A percentile compares a stretch with the other conserved stretches of the same genome.
Conservation (phyloP, 2,113 vertebrate genomes). For the Rhynchomys soricoides region DNA sequence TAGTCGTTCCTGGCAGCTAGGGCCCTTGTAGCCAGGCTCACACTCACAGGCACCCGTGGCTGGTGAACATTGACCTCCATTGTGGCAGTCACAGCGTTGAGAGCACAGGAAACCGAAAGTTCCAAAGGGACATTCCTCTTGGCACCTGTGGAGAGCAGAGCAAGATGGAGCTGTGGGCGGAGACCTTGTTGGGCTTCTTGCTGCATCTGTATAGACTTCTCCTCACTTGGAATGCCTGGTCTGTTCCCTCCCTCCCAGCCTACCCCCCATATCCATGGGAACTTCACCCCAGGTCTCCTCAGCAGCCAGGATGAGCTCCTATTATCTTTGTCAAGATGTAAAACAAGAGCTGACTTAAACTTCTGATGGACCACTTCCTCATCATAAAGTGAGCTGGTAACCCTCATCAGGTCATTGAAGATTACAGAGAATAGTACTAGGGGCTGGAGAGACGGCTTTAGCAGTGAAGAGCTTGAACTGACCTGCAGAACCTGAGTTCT, state of each 20-base stretch:
- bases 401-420: not conserved
- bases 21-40: slow-evolving; percentile 95
- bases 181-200: not conserved
- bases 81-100: slow-evolving; percentile 95
- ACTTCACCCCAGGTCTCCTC: not conserved
- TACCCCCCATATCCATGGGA: not conserved
- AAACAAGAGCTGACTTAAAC: not conserved
- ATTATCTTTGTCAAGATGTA: not conserved
- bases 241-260: not conserved
- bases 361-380: not conserved
- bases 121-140: slow-evolving; percentile 96
- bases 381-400: not conserved
- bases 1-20: slow-evolving; percentile 95
- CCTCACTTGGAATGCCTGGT: not conserved
- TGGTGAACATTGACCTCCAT: slow-evolving; percentile 96
- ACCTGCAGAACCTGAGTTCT: not conserved
- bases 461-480: not conserved
- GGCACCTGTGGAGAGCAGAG: slow-evolving; percentile 89
- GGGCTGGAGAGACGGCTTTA: not conserved
- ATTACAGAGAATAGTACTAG: not conserved
- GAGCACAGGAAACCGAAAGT: slow-evolving; percentile 94
- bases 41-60: slow-evolving; percentile 95
- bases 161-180: not conserved
- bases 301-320: not conserved
- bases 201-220: too few relatives aligned